Base-by-base conservation (phyloP, 2,113 vertebrate genomes). In the Heloderma charlesbogerti region DNA sequence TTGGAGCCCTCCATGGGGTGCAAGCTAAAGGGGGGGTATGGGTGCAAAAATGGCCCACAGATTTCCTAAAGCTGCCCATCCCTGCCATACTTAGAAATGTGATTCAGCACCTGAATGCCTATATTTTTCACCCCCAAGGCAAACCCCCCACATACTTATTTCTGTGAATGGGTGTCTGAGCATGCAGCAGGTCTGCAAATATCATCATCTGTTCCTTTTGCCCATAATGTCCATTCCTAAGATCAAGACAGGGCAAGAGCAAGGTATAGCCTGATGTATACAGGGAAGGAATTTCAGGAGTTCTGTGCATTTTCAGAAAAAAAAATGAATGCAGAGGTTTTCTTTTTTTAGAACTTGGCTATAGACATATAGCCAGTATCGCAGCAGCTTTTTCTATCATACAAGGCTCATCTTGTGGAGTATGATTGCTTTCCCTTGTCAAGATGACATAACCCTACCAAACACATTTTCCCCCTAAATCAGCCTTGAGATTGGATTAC, bases 381-480 rank as follows among this genome's bases (percentile, higher is more conserved):
- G 13, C 31, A 13, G 10, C 66, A 78, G 9, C 16, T 85, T 10
- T 63, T 87, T 86, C 89, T 51, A 90, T 5, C 5, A 2, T 67
- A 92, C 6, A 88, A 88, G 9, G 5, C 3, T 75, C 84, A 43
- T 1, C 88, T 88, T 67, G 69, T 34, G 15, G 72, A 77, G 4
- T 27, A 88, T 18, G 66, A 43, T 12, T 81, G 43, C 29, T 25
- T 91, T 90, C 27, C 80, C 48, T 86, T 37, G 69, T 6, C 80
- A 60, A 90, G 77, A 77, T 87, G 84, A 29, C 29, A 82, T 22
- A 89, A 85, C 34, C 71, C 2, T 63, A 87, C 72, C 0, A 90
- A 91, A 89, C 90, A 71, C 45, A 31, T 60, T 66, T 91, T 91
- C 6, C 90, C 72, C 27, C 25, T 31, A 54, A 6, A 48, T 51